These are phyloP conservation scores for Sinonovacula constricta DNA, from an alignment of 1,140 invertebrate species.

Conservation along the genomic window DNA sequence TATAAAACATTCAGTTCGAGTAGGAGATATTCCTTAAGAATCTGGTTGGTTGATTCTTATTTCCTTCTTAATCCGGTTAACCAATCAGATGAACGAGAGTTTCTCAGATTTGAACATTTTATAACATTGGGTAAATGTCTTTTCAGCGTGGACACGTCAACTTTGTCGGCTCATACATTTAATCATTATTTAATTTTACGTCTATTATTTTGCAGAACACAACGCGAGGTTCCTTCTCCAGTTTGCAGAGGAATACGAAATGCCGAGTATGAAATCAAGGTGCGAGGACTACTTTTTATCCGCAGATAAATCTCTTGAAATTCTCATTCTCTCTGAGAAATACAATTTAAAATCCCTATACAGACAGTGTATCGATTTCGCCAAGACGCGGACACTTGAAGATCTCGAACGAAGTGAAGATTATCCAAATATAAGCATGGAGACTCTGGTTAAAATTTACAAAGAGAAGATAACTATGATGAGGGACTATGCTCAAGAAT, in stretches of 20 bases:
- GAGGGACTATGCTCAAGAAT: conserved; percentile 57
- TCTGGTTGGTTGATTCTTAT: no score
- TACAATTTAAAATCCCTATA: conserved; percentile 58
- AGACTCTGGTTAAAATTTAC: conserved; percentile 57
- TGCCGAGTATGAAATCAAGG: conserved; percentile 64
- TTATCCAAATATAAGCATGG: conserved; percentile 48
- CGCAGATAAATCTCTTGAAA: conserved; percentile 58
- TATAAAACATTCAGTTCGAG: no score
- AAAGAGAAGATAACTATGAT: conserved; percentile 61
- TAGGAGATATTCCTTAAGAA: no score
- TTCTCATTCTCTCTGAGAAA: conserved; percentile 62
- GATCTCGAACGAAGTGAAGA: conserved; percentile 55
- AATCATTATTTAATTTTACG: no score
- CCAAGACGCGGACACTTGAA: conserved; percentile 61
- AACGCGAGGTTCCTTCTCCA: conserved; percentile 66
- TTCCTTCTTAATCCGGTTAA: no score
- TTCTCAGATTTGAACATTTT: no score
- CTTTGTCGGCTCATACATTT: no score
- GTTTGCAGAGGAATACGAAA: conserved; percentile 72
- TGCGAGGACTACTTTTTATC: conserved; percentile 70
- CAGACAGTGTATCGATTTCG: conserved; percentile 60
- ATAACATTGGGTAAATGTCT: no score
- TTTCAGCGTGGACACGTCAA: no score
- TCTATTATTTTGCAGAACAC: conserved; percentile 63
- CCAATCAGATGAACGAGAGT: no score